phyloP scores from a whole-genome alignment of 2,113 vertebrate genomes.

The Thermophis baileyi region DNA sequence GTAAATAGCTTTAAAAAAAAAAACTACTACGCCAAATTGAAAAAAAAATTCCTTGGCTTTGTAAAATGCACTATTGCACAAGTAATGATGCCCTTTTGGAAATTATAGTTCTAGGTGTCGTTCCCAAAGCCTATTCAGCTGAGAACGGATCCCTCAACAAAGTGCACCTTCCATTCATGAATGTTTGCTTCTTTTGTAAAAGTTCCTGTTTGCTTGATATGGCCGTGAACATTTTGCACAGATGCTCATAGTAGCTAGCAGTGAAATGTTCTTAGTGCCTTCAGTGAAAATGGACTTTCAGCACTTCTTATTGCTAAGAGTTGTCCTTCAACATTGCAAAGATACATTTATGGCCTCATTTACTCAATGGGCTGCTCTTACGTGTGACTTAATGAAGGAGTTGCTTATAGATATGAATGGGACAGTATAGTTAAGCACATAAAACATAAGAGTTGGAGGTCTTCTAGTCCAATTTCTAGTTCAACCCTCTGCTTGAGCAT shows the following conservation, averaged over 20 bases:
- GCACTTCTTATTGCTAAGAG: not conserved
- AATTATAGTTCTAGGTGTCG: constrained; percentile 38
- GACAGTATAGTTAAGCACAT: not conserved
- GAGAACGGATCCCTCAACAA: not conserved
- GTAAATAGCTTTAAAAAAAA: constrained; percentile 52
- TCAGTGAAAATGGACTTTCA: not conserved
- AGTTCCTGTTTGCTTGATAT: not conserved
- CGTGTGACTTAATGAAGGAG: not conserved
- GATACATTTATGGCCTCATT: not conserved
- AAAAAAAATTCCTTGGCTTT: constrained; percentile 25
- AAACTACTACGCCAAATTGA: not conserved
- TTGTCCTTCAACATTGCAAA: not conserved
- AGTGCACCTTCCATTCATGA: not conserved
- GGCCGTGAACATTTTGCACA: not conserved
- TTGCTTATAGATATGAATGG: not conserved
- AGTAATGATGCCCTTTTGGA: constrained; percentile 30
- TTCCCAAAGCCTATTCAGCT: constrained; percentile 10
- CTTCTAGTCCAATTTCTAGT: not conserved
- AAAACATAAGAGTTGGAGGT: not conserved
- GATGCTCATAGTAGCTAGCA: not conserved
- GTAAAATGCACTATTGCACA: constrained; percentile 46
- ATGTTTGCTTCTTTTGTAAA: not conserved
- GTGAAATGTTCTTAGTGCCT: not conserved
- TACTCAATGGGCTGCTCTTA: not conserved
- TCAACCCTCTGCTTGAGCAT: not conserved